Percentiles rank a stretch among this genome's conserved stretches.
Conservation (phyloP, 2,797 vertebrate genomes). For the Chelmon rostratus region DNA sequence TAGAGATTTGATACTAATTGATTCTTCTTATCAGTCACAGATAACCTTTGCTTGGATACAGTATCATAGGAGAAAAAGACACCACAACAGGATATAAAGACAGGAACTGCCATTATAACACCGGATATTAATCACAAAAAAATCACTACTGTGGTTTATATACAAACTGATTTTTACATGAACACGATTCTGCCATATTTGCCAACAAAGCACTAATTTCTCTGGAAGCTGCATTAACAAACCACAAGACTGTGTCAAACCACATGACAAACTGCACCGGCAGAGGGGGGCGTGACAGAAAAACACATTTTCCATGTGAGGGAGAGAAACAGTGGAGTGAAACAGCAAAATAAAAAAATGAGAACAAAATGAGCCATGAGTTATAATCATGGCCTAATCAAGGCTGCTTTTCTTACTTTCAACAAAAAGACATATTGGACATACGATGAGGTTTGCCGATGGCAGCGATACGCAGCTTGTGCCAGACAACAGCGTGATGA, state of each 20-base stretch:
- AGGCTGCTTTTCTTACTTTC: background rate
- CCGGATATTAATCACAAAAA: background rate
- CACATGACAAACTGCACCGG: background rate
- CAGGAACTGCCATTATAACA: background rate
- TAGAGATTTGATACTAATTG: slow-evolving; percentile 37
- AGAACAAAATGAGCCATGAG: background rate
- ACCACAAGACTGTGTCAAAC: slow-evolving; percentile 10
- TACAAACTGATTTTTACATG: background rate
- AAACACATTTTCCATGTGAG: background rate
- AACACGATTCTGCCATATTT: background rate
- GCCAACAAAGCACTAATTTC: background rate
- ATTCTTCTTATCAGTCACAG: slow-evolving; percentile 35
- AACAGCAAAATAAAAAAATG: background rate
- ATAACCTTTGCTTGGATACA: slow-evolving; percentile 18
- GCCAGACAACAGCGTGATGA: slow-evolving; percentile 72
- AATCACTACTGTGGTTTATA: background rate
- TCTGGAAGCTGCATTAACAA: slow-evolving; percentile 1
- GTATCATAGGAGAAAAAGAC: slow-evolving; percentile 3
- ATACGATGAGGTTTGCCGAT: slow-evolving; percentile 27
- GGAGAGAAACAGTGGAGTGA: background rate
- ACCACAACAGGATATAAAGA: background rate
- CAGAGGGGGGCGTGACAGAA: background rate
- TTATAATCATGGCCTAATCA: background rate
- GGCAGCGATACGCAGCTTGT: slow-evolving; percentile 29
- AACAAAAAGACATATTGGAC: slow-evolving; percentile 15